These are phyloP conservation scores for Mayetiola destructor DNA, from an alignment of 2,888 invertebrate species.

Conservation along the genomic window DNA sequence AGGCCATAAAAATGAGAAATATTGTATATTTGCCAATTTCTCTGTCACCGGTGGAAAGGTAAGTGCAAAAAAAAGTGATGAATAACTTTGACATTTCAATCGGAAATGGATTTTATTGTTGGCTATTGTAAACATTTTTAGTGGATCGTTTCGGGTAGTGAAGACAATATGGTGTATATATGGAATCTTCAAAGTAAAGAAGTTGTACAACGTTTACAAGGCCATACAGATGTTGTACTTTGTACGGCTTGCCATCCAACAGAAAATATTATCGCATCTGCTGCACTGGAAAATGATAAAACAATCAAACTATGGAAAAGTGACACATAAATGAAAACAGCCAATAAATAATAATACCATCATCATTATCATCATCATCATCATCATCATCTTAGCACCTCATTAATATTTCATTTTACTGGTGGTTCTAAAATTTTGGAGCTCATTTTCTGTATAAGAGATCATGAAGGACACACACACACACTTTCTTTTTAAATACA, in stretches of 20 bases:
- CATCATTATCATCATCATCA: too few species aligned
- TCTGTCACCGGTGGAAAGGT: slow-evolving; percentile 99
- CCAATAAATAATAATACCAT: too few species aligned
- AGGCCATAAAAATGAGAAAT: slow-evolving; percentile 98
- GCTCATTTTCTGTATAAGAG: too few species aligned
- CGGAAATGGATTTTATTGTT: slow-evolving; percentile 11
- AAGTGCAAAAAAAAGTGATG: slow-evolving; percentile 21
- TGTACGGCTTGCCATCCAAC: slow-evolving; percentile 99
- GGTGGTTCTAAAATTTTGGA: too few species aligned
- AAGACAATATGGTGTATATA: slow-evolving; percentile 96
- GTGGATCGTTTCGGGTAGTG: slow-evolving; percentile 99
- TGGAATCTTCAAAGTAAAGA: slow-evolving; percentile 99
- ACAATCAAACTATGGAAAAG: slow-evolving; percentile 99
- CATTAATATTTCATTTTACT: too few species aligned
- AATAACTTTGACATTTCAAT: neutral
- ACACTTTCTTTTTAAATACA: too few species aligned
- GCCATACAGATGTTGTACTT: slow-evolving; percentile 89
- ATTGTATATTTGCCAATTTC: slow-evolving; percentile 99
- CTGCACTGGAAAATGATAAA: slow-evolving; percentile 95
- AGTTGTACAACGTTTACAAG: slow-evolving; percentile 92
- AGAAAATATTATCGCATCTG: slow-evolving; percentile 98
- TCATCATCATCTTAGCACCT: too few species aligned
- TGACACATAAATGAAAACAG: slow-evolving; percentile 52
- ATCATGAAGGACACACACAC: too few species aligned
- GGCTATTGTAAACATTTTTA: slow-evolving; percentile 33